These are phyloP conservation scores for Pipra filicauda DNA, from an alignment of 2,113 vertebrate genomes.

Conservation along the genomic window DNA sequence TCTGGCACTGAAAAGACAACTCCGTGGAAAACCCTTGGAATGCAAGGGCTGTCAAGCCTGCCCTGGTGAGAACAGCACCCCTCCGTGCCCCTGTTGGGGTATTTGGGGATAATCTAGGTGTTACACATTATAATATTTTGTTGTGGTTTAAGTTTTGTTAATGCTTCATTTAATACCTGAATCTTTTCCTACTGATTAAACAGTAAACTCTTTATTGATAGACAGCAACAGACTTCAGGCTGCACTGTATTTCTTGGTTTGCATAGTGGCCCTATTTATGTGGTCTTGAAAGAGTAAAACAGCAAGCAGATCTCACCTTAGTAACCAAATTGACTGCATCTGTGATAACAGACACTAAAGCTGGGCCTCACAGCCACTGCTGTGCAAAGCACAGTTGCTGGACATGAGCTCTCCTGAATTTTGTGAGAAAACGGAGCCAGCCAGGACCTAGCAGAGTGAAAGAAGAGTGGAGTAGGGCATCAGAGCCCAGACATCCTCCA, in stretches of 20 bases:
- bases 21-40: background rate
- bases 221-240: background rate
- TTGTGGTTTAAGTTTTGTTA: background rate
- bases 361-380: background rate
- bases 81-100: background rate
- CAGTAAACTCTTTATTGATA: background rate
- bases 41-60: background rate
- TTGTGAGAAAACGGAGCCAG: rapidly evolving
- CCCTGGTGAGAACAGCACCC: background rate
- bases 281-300: background rate
- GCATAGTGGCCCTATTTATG: background rate
- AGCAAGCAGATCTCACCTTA: background rate
- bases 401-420: background rate
- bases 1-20: background rate
- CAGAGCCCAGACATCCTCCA: background rate
- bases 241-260: background rate
- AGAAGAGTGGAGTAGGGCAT: background rate
- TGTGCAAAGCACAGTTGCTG: background rate
- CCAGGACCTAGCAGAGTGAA: rapidly evolving
- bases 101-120: background rate
- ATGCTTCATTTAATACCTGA: background rate
- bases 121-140: background rate
- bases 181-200: background rate
- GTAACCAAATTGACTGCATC: background rate
- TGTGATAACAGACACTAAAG: background rate